Conservation (phyloP, 1,140 invertebrate genomes). For the Philopotamus ludificatus region DNA sequence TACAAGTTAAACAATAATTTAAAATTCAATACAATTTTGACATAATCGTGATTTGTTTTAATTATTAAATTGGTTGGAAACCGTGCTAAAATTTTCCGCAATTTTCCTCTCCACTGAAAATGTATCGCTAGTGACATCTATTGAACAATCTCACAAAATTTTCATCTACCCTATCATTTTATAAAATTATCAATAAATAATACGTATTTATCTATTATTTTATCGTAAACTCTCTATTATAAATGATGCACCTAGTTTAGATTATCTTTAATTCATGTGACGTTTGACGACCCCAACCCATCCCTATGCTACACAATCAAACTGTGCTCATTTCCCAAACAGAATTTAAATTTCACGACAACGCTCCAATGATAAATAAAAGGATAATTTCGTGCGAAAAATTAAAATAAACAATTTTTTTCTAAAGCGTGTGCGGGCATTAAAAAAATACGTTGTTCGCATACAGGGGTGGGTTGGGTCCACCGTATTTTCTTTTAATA, state of each 20-base stretch:
- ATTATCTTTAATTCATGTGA: too few species aligned
- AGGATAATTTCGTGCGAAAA: slow-evolving; percentile 22
- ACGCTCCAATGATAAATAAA: slow-evolving; percentile 27
- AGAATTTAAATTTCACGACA: slow-evolving; percentile 32
- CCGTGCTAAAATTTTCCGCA: neutral
- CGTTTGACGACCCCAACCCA: too few species aligned
- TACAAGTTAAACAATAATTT: neutral
- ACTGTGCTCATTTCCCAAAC: slow-evolving; percentile 2
- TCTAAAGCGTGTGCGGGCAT: slow-evolving; percentile 16
- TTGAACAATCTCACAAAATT: too few species aligned
- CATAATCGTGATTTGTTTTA: neutral
- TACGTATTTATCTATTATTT: too few species aligned
- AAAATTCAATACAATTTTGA: neutral
- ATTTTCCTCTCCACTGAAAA: neutral
- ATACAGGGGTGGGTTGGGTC: slow-evolving; percentile 12
- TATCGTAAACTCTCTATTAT: too few species aligned
- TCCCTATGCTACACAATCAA: slow-evolving; percentile 14
- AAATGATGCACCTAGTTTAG: too few species aligned
- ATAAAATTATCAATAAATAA: too few species aligned
- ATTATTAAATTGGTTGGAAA: too few species aligned
- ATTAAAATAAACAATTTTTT: slow-evolving; percentile 40
- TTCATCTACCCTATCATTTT: too few species aligned
- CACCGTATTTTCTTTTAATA: slow-evolving; percentile 36
- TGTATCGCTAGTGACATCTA: neutral
- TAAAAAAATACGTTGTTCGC: slow-evolving; percentile 29